phyloP scores from a whole-genome alignment of 2,888 invertebrate species.

The Endomychus coccineus region DNA sequence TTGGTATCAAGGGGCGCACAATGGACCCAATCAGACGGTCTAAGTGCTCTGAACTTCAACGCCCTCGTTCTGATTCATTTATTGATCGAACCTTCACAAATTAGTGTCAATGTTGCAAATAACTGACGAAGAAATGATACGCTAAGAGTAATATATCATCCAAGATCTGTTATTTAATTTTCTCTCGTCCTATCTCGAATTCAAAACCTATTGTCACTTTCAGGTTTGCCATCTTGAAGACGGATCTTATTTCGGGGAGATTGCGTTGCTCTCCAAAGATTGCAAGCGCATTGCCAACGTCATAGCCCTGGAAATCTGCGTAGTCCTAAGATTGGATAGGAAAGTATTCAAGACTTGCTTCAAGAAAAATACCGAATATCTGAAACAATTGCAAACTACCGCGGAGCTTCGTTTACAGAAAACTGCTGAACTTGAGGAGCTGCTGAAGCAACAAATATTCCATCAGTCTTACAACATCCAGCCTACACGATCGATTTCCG shows the following conservation, averaged over 20 bases:
- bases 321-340: conserved; percentile 51
- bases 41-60: too few species aligned
- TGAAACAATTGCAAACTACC: conserved; percentile 9
- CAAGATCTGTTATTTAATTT: too few species aligned
- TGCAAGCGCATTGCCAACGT: conserved; percentile 51
- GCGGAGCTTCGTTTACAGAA: conserved; percentile 20
- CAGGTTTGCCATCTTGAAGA: conserved; percentile 42
- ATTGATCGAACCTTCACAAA: too few species aligned
- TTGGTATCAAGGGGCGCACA: too few species aligned
- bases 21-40: too few species aligned
- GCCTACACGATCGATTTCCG: too few species aligned
- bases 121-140: too few species aligned
- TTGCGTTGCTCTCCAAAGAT: conserved; percentile 51
- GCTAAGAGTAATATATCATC: too few species aligned
- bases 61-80: too few species aligned
- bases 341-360: conserved; percentile 44
- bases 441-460: conserved; percentile 20
- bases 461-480: conserved; percentile 19
- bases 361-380: conserved; percentile 12
- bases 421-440: conserved; percentile 18
- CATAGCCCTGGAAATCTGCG: conserved; percentile 54
- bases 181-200: not conserved
- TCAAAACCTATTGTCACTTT: conserved; percentile 7
- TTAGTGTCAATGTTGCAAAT: too few species aligned
- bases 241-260: conserved; percentile 57